A percentile compares a stretch with the other conserved stretches of the same genome.
These are phyloP conservation scores for Polypterus bichir DNA, from an alignment of 2,113 vertebrate genomes.

Conservation along the genomic window DNA sequence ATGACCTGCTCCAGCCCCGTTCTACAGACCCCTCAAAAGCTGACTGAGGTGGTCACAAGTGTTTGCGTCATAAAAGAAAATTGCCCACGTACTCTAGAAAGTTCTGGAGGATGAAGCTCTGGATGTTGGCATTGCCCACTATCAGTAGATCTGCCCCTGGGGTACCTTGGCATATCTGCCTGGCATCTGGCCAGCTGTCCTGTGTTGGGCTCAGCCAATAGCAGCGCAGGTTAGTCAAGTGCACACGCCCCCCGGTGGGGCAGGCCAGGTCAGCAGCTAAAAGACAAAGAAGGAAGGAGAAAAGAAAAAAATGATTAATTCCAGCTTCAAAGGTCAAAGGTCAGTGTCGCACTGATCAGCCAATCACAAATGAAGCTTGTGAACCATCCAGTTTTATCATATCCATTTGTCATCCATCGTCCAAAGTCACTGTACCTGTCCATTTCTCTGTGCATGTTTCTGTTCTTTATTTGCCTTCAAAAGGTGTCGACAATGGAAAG, in stretches of 20 bases:
- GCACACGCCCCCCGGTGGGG: conserved; percentile 36
- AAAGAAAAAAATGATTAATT: neutral
- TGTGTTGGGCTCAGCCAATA: conserved; percentile 44
- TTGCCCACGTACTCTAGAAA: conserved; percentile 38
- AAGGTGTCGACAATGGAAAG: too few species aligned
- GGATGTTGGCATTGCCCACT: conserved; percentile 30
- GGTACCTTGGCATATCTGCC: conserved; percentile 22
- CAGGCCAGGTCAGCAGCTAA: conserved; percentile 33
- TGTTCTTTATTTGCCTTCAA: neutral
- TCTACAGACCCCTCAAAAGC: too few species aligned
- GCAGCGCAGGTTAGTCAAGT: conserved; percentile 33
- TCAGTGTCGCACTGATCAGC: neutral
- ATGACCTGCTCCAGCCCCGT: too few species aligned
- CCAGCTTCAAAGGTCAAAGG: neutral
- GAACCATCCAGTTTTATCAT: neutral
- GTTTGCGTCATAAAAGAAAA: too few species aligned
- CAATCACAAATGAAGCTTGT: neutral
- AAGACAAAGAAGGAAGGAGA: neutral
- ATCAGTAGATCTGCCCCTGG: conserved; percentile 35
- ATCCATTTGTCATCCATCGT: neutral
- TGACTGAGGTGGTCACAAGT: too few species aligned
- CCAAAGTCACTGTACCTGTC: neutral
- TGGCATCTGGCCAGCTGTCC: conserved; percentile 35
- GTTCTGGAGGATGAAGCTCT: conserved; percentile 34
- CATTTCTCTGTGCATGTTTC: neutral